Base-by-base conservation (phyloP, 2,113 vertebrate species). In the Caranx ignobilis region DNA sequence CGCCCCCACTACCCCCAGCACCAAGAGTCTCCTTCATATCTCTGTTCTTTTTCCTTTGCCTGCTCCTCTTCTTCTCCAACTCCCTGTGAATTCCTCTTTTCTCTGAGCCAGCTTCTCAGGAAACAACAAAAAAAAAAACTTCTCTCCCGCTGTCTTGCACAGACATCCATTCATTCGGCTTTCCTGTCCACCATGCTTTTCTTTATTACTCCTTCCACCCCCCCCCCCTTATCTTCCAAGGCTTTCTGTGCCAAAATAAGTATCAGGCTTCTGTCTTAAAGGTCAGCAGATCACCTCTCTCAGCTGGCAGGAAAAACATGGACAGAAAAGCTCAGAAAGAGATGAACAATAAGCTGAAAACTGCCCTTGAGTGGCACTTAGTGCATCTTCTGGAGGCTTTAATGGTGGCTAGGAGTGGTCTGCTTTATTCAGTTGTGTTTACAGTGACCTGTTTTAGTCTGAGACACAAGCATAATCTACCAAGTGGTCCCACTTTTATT, bases 81-180 rank as follows among this genome's bases (percentile, higher is more conserved):
- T 68, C 45, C 21, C 43, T 52, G 3, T 66, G 63, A 69, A 78
- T 65, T 85, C 75, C 52, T 79, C 35, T 71, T 62, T 71, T 81
- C 59, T 75, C 48, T 6, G 4, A 69, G n/a, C 43, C 39, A 60
- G 37, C 63, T 56, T 47, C 70, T 37, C 48, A 1, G 3, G 16
- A 16, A 67, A 77, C 16, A 54, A 72, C n/a, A 79, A 71, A 70
- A n/a, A 11, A 50, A 73, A 77, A 75, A 71, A 21, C 4, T 5
- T 21, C 16, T 37, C 63, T 35, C 71, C 70, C 16, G 37, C 65
- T 43, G 37, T 21, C 59, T 61, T 19, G 43, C 62, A 87, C 45
- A 84, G 45, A 67, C 77, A n/a, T 37, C 31, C 47, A 79, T 34
- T 70, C 48, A 55, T 34, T 70, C 26, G 4, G 13, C 55, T 32